Base-by-base conservation (phyloP, 2,113 vertebrate genomes). In the Morphnarchus princeps region DNA sequence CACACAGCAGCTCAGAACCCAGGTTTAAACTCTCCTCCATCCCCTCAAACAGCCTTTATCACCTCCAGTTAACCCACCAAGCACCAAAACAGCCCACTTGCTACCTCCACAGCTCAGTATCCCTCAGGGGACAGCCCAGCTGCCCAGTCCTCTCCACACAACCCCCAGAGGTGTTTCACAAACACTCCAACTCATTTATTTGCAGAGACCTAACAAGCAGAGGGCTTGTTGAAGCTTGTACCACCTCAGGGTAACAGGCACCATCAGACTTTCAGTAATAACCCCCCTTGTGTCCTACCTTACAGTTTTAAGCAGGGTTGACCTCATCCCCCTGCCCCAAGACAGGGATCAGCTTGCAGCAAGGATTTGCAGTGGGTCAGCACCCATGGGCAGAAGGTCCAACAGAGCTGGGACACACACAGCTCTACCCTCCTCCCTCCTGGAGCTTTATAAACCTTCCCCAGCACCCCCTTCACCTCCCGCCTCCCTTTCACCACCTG, bases 361-460 rank as follows among this genome's bases (percentile, higher is more conserved):
- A 40, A 2, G 1, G 4, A 18, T 9, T 12, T 10, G 3, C 36
- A 24, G 32, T 1, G 2, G 18, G 0, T 0, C 42, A 83, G 15
- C 19, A n/a, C 5, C 6, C 52, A 20, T 4, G 45, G 0, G 0
- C 4, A 12, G 5, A 0, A 31, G 0, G 0, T 0, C 5, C 28
- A 71, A 1, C 6, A 20, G 1, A 1, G 1, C 1, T 9, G 0
- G 0, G 1, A 0, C n/a, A 83, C 0, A 0, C 2, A 6, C 2
- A 40, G 0, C 10, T 34, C 38, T 18, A 0, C 15, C 49, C 1
- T 7, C 0, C 0, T 2, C 9, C 28, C 3, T 57, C 47, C 61
- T 58, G 52, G 29, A 36, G 47, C 43, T 22, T 63, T 91, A 71
- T 54, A 82, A 90, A n/a, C n/a, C 5, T 62, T 84, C 29, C 80